Evolutionary conservation across 35 echinoderm and acorn worm genomes (phyloP), one percentile per base, ranked within the genome.

Genomic region (Apostichopus californicus): DNA sequence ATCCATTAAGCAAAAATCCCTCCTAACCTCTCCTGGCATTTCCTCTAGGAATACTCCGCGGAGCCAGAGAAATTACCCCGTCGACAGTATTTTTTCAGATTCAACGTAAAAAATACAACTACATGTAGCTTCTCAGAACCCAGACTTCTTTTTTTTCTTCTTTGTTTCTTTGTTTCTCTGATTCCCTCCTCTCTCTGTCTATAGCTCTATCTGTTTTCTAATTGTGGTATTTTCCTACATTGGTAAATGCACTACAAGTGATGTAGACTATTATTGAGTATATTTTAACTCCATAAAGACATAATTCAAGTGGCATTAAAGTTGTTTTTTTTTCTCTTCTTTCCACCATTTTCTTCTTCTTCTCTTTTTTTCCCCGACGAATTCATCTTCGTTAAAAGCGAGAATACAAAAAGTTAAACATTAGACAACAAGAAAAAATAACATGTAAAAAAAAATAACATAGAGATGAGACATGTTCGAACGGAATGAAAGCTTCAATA

Each of bases 21-120:
- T 75, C 71, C 71, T 18, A 75, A 75, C 71, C 71, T 18, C 71
- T 75, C 17, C 17, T 75, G 71, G n/a, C 71, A 75, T 75, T 75
- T 75, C 71, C 71, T 20, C n/a, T 18, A 75, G 71, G 71, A 75
- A 75, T 75, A 75, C 71, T 75, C 20, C 14, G 6, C n/a, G 71
- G 71, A 75, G 71, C 71, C 71, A 75, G 71, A 22, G 71, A 75
- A 75, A 75, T 75, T 75, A 75, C 71, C 15, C 15, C 14, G 71
- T 75, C 71, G 15, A 75, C 71, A 75, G n/a, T 75, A n/a, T 75
- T 75, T 75, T 75, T 75, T 22, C n/a, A 75, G 71, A 22, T 75
- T n/a, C 71, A 75, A 20, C 71, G 7, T 75, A 22, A 75, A 75
- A 75, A 18, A 75, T 9, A 12, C 7, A 61, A 61, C 7, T 9